These are phyloP conservation scores for Frankliniella intonsa DNA, from an alignment of 2,888 invertebrate species.

Conservation along the genomic window DNA sequence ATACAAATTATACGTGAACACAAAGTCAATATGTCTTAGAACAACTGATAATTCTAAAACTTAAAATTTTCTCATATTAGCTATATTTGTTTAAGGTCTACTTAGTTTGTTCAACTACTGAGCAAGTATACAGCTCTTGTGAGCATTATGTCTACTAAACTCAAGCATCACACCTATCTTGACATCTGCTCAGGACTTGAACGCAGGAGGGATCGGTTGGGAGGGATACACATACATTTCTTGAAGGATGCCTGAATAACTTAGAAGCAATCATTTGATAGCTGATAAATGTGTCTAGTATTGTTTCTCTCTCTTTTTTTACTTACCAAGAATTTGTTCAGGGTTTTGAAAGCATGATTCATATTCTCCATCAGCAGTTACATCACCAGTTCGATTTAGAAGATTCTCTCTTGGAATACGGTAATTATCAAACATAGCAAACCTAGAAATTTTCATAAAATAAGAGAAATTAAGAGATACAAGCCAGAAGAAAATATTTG, in stretches of 20 bases:
- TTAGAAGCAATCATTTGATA: constrained; percentile 5
- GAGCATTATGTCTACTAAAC: neutral
- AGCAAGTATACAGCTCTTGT: neutral
- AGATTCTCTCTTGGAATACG: constrained; percentile 72
- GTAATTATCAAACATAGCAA: constrained; percentile 73
- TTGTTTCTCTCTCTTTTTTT: neutral
- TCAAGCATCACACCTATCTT: neutral
- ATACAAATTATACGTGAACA: neutral
- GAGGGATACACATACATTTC: neutral
- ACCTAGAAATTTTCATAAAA: constrained; percentile 50
- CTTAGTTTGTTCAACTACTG: neutral
- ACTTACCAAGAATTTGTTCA: constrained; percentile 71
- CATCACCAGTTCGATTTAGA: constrained; percentile 80
- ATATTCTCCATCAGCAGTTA: constrained; percentile 78
- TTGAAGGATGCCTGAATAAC: constrained; percentile 27
- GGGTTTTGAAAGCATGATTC: constrained; percentile 73
- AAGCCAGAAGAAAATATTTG: neutral
- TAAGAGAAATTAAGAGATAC: neutral
- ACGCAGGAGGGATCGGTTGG: neutral
- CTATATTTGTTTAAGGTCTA: neutral
- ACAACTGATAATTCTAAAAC: neutral
- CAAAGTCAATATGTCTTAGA: neutral
- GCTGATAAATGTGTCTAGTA: neutral
- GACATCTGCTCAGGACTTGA: constrained; percentile 4
- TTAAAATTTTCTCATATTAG: neutral